Base-by-base conservation (phyloP, 2,113 vertebrate genomes). In the Conger conger region DNA sequence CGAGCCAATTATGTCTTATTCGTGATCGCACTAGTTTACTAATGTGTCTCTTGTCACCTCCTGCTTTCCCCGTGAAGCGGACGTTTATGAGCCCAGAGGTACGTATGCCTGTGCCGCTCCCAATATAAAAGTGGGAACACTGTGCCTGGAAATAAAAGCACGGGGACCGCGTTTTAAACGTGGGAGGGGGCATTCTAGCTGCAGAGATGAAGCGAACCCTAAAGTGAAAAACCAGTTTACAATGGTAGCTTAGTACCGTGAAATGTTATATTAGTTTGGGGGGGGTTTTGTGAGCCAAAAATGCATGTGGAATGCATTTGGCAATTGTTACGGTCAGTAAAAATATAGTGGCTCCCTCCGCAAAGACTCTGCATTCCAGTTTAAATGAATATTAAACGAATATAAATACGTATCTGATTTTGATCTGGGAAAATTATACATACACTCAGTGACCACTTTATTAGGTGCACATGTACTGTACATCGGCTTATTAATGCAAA, bases 11-110 rank as follows among this genome's bases (percentile, higher is more conserved):
- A 33, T 35, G 53, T 77, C 20, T 76, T 37, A 23, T 42, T 15
- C 50, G 35, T 76, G 63, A n/a, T 9, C n/a, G 17, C 17, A 53
- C 20, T 82, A 27, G 36, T 73, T 79, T 84, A 37, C 88, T 79
- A 86, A 86, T 33, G 35, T 78, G 15, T 83, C 60, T 80, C 57
- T 83, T 84, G 30, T 33, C 27, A 17, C 50, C 38, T 73, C 35
- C 42, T 84, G 57, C 80, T 54, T 38, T 78, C 35, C 23, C 50
- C 20, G 20, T 82, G 54, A 78, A 81, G 81, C 85, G 87, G 89
- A 91, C 84, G 76, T 89, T 84, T 91, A 89, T 68, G 87, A 87
- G 86, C 87, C 88, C 42, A 89, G 87, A 88, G 89, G 89, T 90
- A 90, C 36, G 89, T 90, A 82, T 17, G 35, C 23, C 27, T 40